Conservation (phyloP, 1,140 invertebrate species). For the Zeugodacus cucurbitae region DNA sequence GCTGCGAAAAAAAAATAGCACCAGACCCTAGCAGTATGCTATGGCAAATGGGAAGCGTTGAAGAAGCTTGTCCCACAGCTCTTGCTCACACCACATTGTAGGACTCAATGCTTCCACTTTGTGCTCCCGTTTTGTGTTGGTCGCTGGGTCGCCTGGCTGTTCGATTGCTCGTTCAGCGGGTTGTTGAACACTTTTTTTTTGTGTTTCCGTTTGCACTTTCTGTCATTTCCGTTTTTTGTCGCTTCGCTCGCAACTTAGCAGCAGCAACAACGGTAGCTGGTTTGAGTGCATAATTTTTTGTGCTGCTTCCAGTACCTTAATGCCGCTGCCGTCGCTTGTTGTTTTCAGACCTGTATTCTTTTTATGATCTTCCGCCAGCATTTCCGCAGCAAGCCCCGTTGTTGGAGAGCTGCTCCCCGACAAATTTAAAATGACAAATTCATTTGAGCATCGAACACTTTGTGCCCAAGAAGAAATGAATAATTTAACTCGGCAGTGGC, state of each 20-base stretch:
- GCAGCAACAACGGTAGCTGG: background rate
- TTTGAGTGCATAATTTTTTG: background rate
- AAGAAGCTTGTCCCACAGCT: background rate
- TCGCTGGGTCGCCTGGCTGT: background rate
- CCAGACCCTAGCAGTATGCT: background rate
- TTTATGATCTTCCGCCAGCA: background rate
- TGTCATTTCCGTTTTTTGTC: constrained; percentile 13
- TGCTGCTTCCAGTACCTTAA: background rate
- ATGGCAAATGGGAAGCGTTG: background rate
- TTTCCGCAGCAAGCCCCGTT: background rate
- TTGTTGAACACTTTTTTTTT: constrained; percentile 21
- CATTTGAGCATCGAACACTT: constrained; percentile 35
- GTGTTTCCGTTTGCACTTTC: constrained; percentile 26
- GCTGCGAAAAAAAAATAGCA: background rate
- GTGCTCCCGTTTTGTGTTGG: background rate
- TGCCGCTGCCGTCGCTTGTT: background rate
- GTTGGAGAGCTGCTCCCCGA: background rate
- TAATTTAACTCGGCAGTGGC: constrained; percentile 16
- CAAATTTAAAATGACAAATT: constrained; percentile 39
- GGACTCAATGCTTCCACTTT: background rate
- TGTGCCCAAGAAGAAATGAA: constrained; percentile 26
- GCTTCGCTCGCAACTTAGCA: background rate
- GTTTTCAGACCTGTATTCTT: background rate
- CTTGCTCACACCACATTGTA: background rate
- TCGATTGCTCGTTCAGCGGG: background rate